Base-by-base conservation (phyloP, 2,888 invertebrate species). In the Eustalomyia histrio region DNA sequence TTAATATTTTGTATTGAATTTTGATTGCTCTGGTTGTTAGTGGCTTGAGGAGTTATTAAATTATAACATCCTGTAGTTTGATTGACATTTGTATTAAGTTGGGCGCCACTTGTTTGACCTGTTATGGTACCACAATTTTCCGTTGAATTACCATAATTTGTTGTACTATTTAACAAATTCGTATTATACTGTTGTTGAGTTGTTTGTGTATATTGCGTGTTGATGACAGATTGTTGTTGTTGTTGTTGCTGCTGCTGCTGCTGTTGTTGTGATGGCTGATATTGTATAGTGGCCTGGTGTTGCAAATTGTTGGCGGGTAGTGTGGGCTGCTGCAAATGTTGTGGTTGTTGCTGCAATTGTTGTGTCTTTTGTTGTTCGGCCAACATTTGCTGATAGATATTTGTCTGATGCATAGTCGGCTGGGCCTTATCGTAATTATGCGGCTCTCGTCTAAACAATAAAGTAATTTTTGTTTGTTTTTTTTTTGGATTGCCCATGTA, bases 341-440 rank as follows among this genome's bases (percentile, higher is more conserved):
- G 87, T 35, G 84, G 84, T 9, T 86, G 84, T 16, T 72, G 78
- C 53, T 80, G 80, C 53, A 72, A 76, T 68, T 85, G 83, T 69
- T 86, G 87, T 78, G 87, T 88, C 29, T 89, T 87, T 71, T 87
- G 85, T 65, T 90, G 88, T 82, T 91, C 90, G 9, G 90, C 90
- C 67, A 91, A 75, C 88, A 91, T 89, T 86, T 90, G 91, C 76
- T 91, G 91, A 83, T 91, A 91, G n/a, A 91, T 86, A n/a, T 85
- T 88, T 1, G 91, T 91, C 86, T 91, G 91, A 78, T 91, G 91
- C 76, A 88, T 58, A n/a, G 91, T 91, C 18, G 91, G 91, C 83
- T 90, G 90, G 16, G 90, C 89, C 86, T 90, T 91, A 81, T 91
- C 91, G 74, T 91, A 91, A 78, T 91, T 91, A 75, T 91, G 91